Conservation (phyloP, 1,140 invertebrate species). For the Eueides isabella region DNA sequence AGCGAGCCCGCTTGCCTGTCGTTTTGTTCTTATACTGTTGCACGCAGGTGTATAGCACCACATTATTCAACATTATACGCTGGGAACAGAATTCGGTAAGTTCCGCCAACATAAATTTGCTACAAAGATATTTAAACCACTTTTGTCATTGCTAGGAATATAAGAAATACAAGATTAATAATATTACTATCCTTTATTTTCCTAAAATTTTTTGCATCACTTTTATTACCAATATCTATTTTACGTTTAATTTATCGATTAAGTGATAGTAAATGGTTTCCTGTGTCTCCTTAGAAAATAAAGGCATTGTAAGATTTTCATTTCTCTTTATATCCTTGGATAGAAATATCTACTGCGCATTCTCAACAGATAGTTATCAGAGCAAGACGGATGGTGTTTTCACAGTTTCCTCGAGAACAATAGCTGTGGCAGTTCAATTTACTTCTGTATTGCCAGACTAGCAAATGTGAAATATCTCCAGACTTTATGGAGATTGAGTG, state of each 20-base stretch:
- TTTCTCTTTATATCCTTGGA: constrained; percentile 34
- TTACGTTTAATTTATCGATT: not conserved
- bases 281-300: constrained; percentile 11
- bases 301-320: constrained; percentile 28
- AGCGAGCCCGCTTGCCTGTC: constrained; percentile 57
- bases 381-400: constrained; percentile 61
- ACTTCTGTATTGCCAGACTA: constrained; percentile 49
- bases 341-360: constrained; percentile 47
- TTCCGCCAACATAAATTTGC: constrained; percentile 36
- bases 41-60: constrained; percentile 63
- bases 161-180: not conserved
- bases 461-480: constrained; percentile 31
- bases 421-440: constrained; percentile 55
- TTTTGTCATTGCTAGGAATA: not conserved
- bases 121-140: constrained; percentile 3
- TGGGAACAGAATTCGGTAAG: constrained; percentile 49
- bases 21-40: constrained; percentile 70
- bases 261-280: constrained; percentile 9
- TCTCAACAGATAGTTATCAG: constrained; percentile 63
- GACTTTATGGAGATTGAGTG: constrained; percentile 19
- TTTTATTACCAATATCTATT: not conserved
- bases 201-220: not conserved
- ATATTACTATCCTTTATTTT: not conserved
- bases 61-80: constrained; percentile 58
- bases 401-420: constrained; percentile 51